phyloP scores from a whole-genome alignment of 2,888 invertebrate genomes.

The Brachylomia viminalis region DNA sequence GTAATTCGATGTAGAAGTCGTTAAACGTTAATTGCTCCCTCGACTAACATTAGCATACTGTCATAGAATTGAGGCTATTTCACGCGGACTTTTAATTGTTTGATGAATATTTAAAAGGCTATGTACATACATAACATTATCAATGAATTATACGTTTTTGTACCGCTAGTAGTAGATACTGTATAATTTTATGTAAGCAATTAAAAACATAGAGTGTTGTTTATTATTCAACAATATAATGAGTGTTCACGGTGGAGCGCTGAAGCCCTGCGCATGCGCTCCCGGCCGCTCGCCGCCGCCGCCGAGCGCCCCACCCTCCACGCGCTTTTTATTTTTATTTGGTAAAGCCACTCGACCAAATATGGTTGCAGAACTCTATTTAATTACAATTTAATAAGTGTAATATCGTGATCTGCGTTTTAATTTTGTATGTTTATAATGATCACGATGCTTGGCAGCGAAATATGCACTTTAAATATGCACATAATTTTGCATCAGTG shows the following conservation, averaged over 20 bases:
- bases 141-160: slow-evolving; percentile 76
- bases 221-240: slow-evolving; percentile 79
- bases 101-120: slow-evolving; percentile 83
- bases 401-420: slow-evolving; percentile 82
- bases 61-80: slow-evolving; percentile 77
- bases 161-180: slow-evolving; percentile 68
- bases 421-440: slow-evolving; percentile 73
- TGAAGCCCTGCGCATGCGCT: slow-evolving; percentile 37
- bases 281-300: slow-evolving; percentile 42
- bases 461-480: slow-evolving; percentile 73
- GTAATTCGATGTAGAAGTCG: slow-evolving; percentile 76
- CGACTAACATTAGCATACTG: slow-evolving; percentile 76
- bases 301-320: slow-evolving; percentile 58
- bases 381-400: slow-evolving; percentile 86
- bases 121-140: slow-evolving; percentile 76
- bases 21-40: slow-evolving; percentile 78
- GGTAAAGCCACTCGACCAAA: slow-evolving; percentile 76
- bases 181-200: slow-evolving; percentile 78
- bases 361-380: slow-evolving; percentile 82
- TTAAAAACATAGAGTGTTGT: slow-evolving; percentile 76
- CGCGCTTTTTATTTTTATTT: slow-evolving; percentile 78
- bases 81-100: slow-evolving; percentile 80
- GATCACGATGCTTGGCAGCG: slow-evolving; percentile 56
- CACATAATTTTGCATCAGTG: slow-evolving; percentile 78
- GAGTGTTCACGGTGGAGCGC: slow-evolving; percentile 67